phyloP scores from a whole-genome alignment of 1,140 invertebrate genomes.

The Hyles euphorbiae region DNA sequence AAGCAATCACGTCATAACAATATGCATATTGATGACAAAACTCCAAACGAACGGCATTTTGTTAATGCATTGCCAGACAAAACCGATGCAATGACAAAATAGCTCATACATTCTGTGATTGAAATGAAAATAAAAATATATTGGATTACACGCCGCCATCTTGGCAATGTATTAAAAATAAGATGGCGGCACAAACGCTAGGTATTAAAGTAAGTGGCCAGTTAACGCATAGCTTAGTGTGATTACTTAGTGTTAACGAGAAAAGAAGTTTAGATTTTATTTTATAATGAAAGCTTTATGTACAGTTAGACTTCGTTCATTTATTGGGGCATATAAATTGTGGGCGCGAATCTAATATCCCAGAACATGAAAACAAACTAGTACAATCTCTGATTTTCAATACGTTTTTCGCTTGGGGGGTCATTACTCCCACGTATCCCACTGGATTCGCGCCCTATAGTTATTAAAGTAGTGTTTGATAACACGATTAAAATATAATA shows the following conservation, averaged over 20 bases:
- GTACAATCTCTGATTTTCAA: too few species aligned
- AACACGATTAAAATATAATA: conserved; percentile 47
- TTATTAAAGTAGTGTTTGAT: conserved; percentile 65
- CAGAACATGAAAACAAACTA: too few species aligned
- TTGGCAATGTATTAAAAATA: conserved; percentile 29
- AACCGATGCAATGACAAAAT: conserved; percentile 28
- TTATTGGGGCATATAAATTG: conserved; percentile 39
- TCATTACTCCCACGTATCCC: too few species aligned
- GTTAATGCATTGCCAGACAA: conserved; percentile 21
- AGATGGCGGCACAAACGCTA: conserved; percentile 45
- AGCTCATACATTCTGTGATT: conserved; percentile 40
- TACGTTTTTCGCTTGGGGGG: too few species aligned
- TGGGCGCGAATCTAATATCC: neutral
- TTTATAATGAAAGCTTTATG: conserved; percentile 68
- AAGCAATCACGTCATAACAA: conserved; percentile 17
- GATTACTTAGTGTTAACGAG: conserved; percentile 52
- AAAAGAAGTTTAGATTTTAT: conserved; percentile 62
- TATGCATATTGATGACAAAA: conserved; percentile 31
- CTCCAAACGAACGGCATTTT: conserved; percentile 34
- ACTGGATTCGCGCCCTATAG: neutral
- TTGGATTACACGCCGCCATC: conserved; percentile 39
- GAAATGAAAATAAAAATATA: conserved; percentile 30
- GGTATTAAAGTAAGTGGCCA: conserved; percentile 37
- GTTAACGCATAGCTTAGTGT: conserved; percentile 61
- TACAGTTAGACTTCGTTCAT: conserved; percentile 64